Base-by-base conservation (phyloP, 2,113 vertebrate species). In the Speoplatyrhinus poulsoni region DNA sequence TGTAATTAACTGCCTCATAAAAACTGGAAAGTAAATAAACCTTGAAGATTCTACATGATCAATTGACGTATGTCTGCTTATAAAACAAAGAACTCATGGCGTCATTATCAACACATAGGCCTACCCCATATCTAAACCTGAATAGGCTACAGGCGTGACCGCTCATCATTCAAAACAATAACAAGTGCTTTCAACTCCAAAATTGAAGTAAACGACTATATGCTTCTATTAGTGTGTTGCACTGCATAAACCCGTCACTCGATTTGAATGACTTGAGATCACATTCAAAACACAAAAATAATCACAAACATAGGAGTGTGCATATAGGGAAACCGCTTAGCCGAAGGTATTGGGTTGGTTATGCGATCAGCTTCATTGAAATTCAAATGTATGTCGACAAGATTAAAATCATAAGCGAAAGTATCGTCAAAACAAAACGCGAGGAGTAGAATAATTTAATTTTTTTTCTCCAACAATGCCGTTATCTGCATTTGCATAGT, bases 401-500 rank as follows among this genome's bases (percentile, higher is more conserved):
- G 79, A 90, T 85, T 78, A 85, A 86, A 63, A 89, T 80, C 82
- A 85, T 85, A 83, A 19, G 72, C 60, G 73, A 73, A 80, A 77
- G 72, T 65, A 75, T 8, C 36, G 36, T 80, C 70, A 54, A 69
- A 85, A 84, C 73, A 84, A 85, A 84, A 82, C 86, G 82, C 88
- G 75, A 78, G 93, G 90, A 41, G 6, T 41, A 88, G 90, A 84
- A 85, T 83, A 92, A 92, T 92, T 93, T 90, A 83, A 87, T 88
- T 91, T 91, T 86, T 86, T 87, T 87, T 80, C 81, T 61, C 72
- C 74, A 92, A 93, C 92, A 92, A 93, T 93, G 89, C 91, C 91
- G 5, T 94, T 86, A 95, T 95, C 95, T 95, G 92, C 95, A 95
- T 95, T 95, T 96, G 94, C 94, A 92, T 94, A 94, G 95, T 93